Conservation (phyloP, 1,140 invertebrate species). For the Lordiphosa mommai region DNA sequence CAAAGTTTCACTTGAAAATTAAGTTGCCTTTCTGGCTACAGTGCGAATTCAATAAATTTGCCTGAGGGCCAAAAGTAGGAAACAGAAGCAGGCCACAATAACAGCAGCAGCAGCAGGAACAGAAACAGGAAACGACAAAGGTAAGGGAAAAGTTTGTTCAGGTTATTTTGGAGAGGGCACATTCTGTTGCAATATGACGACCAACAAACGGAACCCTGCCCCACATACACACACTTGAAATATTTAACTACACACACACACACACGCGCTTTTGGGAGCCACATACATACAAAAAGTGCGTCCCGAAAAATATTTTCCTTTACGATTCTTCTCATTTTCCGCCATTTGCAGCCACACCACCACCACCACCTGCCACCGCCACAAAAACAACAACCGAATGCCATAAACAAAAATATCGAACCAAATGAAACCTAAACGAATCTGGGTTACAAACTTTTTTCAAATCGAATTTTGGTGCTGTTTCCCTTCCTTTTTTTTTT, state of each 20-base stretch:
- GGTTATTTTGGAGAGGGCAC: conserved; percentile 6
- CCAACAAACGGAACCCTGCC: conserved; percentile 29
- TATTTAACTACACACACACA: conserved; percentile 26
- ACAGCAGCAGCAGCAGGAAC: conserved; percentile 40
- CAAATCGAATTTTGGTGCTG: conserved; percentile 12
- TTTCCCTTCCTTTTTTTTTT: conserved; percentile 26
- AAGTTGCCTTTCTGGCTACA: conserved; percentile 62
- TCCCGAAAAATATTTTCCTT: conserved; percentile 32
- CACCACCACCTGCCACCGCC: conserved; percentile 22
- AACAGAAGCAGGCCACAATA: conserved; percentile 11
- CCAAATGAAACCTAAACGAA: conserved; percentile 40
- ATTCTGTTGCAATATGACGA: conserved; percentile 42
- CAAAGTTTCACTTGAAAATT: conserved; percentile 69
- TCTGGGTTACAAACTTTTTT: conserved; percentile 68
- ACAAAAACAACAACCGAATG: conserved; percentile 9
- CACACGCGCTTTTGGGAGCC: background rate
- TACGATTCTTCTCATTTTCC: conserved; percentile 43
- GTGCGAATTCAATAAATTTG: conserved; percentile 69
- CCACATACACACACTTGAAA: conserved; percentile 27
- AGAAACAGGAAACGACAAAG: conserved; percentile 31
- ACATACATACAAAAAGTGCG: conserved; percentile 44
- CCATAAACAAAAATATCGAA: conserved; percentile 39
- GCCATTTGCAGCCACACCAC: conserved; percentile 55
- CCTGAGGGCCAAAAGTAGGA: conserved; percentile 24
- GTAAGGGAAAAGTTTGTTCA: conserved; percentile 42